Base-by-base conservation (phyloP, 2,797 vertebrate genomes). In the Siniperca undulata region DNA sequence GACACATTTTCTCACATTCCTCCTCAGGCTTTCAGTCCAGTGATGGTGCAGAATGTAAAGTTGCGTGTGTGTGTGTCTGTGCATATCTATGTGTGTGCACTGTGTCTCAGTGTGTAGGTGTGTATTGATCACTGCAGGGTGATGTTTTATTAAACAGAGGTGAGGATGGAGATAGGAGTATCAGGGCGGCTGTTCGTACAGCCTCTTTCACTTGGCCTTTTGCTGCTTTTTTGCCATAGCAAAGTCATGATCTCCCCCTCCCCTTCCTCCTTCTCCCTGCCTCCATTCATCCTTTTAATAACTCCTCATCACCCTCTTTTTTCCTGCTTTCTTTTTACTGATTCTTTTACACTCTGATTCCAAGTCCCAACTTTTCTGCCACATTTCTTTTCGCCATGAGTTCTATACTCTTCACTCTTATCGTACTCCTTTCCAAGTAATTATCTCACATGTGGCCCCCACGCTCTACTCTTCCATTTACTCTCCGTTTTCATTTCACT, bases 91-190 rank as follows among this genome's bases (percentile, higher is more conserved):
- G 20, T 62, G 77, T 87, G 62, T 82, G 82, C 50, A 50, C 34
- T 81, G 83, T 78, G 74, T 72, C 52, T 84, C 4, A 2, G 52
- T 81, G 77, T 77, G 79, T 79, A 46, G 80, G 68, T 22, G 65
- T 72, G 52, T 88, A 89, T 91, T 70, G 92, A 93, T 92, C 60
- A 30, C 20, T 60, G 76, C 74, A 60, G 70, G 76, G 38, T 71
- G 71, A 94, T 94, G 89, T 93, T 92, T 94, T 93, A 94, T 92
- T 93, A 87, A 93, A 90, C 82, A 89, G 85, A 85, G 74, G 65
- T 78, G 83, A 83, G 82, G 48, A 78, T 5, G 50, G 71, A 69
- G 79, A 77, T 22, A 13, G 59, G 52, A 24, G 52, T 65, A 74
- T 88, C 71, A 56, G 68, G 81, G 61, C 60, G 56, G 55, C 70